These are phyloP conservation scores for Eupleurogrammus muticus DNA, from an alignment of 2,797 vertebrate genomes.

Conservation along the genomic window DNA sequence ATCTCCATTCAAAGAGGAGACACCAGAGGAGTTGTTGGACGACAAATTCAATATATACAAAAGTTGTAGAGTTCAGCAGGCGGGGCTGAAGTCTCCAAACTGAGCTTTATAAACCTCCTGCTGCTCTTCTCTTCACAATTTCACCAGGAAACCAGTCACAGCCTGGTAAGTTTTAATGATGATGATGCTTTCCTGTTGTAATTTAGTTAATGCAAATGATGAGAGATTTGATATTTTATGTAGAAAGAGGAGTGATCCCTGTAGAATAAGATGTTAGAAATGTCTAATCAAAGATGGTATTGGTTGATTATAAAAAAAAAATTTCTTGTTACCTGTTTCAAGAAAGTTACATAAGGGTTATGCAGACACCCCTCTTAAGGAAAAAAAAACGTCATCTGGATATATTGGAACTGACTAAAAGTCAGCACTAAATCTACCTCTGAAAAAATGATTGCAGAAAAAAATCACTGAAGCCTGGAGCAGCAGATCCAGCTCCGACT, in stretches of 20 bases:
- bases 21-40: constrained; percentile 3
- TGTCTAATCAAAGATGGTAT: not conserved
- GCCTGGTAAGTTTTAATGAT: constrained; percentile 65
- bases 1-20: not conserved
- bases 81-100: constrained; percentile 54
- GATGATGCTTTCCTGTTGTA: constrained; percentile 6
- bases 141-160: constrained; percentile 45
- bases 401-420: not conserved
- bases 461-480: not conserved
- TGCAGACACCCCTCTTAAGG: not conserved
- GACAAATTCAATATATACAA: not conserved
- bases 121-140: constrained; percentile 44
- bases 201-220: not conserved
- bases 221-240: too few relatives aligned
- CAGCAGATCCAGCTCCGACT: not conserved
- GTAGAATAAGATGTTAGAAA: not conserved
- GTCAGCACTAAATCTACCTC: not conserved
- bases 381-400: not conserved
- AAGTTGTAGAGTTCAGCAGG: constrained; percentile 70
- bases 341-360: not conserved
- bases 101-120: constrained; percentile 69
- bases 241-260: not conserved
- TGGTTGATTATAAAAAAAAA: too few relatives aligned
- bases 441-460: not conserved
- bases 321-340: not conserved